A percentile compares a stretch with the other conserved stretches of the same genome.
Conservation (phyloP, 2,113 vertebrate genomes). For the Pionites leucogaster region DNA sequence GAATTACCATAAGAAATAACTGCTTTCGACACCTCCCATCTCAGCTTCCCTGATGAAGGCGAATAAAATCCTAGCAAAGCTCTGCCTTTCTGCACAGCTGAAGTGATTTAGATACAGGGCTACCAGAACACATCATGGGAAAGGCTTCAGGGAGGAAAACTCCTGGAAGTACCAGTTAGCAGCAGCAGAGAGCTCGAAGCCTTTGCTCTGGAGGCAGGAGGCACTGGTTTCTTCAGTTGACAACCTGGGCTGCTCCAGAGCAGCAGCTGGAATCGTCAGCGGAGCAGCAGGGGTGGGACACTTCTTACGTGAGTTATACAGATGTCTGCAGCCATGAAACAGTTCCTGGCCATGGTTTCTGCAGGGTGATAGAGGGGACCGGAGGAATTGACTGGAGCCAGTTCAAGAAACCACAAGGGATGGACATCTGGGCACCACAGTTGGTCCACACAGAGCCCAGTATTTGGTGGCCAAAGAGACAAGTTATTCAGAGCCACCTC, state of each 20-base stretch:
- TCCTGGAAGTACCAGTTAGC: background rate
- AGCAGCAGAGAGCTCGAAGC: background rate
- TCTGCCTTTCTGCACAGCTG: background rate
- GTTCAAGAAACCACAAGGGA: background rate
- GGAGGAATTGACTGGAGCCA: background rate
- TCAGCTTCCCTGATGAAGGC: background rate
- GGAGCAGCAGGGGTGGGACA: background rate
- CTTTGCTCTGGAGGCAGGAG: background rate
- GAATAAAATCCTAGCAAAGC: background rate
- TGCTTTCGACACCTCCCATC: background rate
- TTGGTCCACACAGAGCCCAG: background rate
- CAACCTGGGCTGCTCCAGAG: background rate
- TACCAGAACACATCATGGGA: background rate
- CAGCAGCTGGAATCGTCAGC: background rate
- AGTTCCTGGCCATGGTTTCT: background rate
- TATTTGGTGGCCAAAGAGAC: background rate
- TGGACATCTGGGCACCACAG: background rate
- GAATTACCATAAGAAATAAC: background rate
- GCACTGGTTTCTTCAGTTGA: accelerated
- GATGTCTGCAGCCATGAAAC: background rate
- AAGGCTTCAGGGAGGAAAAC: background rate
- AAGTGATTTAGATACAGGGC: background rate
- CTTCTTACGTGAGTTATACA: background rate
- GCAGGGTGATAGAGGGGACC: background rate
- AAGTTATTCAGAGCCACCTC: background rate